phyloP scores from a whole-genome alignment of 2,888 invertebrate species.

The Lasioglossum calceatum region DNA sequence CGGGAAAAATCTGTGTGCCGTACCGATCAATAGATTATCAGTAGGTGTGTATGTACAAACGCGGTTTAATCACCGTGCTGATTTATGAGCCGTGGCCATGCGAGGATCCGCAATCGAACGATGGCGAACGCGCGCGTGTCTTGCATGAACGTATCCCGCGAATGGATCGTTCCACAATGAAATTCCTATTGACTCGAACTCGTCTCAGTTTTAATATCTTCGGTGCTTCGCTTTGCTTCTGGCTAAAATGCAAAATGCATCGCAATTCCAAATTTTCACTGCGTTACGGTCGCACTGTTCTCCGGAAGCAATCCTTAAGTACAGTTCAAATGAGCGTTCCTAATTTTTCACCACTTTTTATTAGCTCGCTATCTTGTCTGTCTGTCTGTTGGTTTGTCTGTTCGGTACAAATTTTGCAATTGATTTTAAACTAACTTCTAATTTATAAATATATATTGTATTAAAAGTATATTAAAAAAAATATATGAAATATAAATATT shows the following conservation, averaged over 20 bases:
- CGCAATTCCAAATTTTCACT: not conserved
- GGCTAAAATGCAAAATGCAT: not conserved
- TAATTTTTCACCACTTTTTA: not conserved
- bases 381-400: no score
- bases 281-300: not conserved
- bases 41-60: constrained; percentile 68
- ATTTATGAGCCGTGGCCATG: constrained; percentile 68
- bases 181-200: constrained; percentile 29
- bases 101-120: constrained; percentile 64
- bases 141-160: constrained; percentile 49
- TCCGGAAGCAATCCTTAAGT: not conserved
- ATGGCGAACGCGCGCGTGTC: constrained; percentile 55
- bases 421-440: no score
- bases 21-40: constrained; percentile 66
- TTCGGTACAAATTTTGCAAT: no score
- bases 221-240: no score
- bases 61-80: constrained; percentile 66
- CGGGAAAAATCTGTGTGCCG: constrained; percentile 47
- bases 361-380: no score
- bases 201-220: constrained; percentile 45
- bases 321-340: not conserved
- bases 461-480: no score
- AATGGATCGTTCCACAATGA: constrained; percentile 60
- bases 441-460: no score
- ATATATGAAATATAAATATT: no score